Percentiles rank a stretch among this genome's conserved stretches.
phyloP scores from a whole-genome alignment of 2,797 vertebrate genomes.

The Eremophila alpestris region DNA sequence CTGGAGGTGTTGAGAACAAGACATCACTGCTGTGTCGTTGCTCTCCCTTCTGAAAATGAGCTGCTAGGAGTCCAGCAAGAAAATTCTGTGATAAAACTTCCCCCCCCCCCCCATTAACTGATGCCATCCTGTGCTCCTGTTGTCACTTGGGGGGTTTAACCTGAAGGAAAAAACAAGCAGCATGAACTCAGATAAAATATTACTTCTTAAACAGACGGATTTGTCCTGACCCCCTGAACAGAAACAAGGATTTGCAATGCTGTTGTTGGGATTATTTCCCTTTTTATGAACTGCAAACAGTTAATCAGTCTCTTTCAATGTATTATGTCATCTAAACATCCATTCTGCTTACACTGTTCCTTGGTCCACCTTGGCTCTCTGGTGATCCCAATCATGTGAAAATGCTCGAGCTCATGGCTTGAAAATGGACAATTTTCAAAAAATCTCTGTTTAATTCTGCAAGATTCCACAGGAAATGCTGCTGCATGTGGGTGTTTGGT shows the following conservation, averaged over 20 bases:
- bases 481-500: not conserved
- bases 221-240: not conserved
- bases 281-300: not conserved
- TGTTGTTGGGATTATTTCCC: not conserved
- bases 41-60: not conserved
- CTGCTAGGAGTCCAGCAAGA: not conserved
- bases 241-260: not conserved
- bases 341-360: not conserved
- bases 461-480: not conserved
- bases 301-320: not conserved
- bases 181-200: not conserved
- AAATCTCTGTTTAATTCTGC: not conserved
- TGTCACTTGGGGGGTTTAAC: not conserved
- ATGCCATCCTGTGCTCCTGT: not conserved
- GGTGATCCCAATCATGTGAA: not conserved
- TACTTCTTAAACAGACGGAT: not conserved
- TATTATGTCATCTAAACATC: not conserved
- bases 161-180: not conserved
- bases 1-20: conserved; percentile 8
- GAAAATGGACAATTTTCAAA: not conserved
- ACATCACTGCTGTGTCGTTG: not conserved
- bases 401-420: not conserved
- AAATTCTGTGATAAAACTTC: not conserved
- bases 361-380: not conserved
- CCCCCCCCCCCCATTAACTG: rapidly evolving